phyloP scores from a whole-genome alignment of 1,140 invertebrate genomes.

The Scaptomyza hsui region DNA sequence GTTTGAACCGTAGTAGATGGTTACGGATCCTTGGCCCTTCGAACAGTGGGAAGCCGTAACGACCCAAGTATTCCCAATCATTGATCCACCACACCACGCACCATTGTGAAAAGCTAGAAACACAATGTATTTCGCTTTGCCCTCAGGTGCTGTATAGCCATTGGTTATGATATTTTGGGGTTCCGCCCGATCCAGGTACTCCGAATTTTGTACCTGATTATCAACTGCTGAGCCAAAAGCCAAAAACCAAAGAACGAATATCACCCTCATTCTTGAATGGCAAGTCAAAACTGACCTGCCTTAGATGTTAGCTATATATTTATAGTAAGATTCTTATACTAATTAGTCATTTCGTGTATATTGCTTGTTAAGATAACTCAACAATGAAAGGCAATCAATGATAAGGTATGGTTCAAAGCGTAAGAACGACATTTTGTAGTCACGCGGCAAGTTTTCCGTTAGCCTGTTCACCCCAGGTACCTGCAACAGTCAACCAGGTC shows the following conservation, averaged over 20 bases:
- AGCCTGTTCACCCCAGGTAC: too few species aligned
- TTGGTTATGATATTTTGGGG: slow-evolving; percentile 56
- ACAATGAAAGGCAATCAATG: too few species aligned
- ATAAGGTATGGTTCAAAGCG: too few species aligned
- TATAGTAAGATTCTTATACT: background rate
- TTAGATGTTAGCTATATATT: background rate
- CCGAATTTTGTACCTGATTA: background rate
- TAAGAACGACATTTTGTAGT: too few species aligned
- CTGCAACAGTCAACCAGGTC: too few species aligned
- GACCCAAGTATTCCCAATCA: slow-evolving; percentile 58
- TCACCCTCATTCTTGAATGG: slow-evolving; percentile 37
- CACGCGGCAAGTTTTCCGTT: too few species aligned
- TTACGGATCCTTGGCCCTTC: slow-evolving; percentile 37
- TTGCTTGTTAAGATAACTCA: too few species aligned
- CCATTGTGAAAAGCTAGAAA: slow-evolving; percentile 60
- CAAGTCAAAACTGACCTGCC: background rate
- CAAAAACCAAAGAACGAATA: slow-evolving; percentile 41
- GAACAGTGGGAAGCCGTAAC: slow-evolving; percentile 61
- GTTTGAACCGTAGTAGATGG: slow-evolving; percentile 73
- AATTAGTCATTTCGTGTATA: background rate
- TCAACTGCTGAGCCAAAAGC: slow-evolving; percentile 25
- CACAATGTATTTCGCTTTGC: slow-evolving; percentile 85
- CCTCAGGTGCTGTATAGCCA: slow-evolving; percentile 62
- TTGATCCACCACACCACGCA: slow-evolving; percentile 42
- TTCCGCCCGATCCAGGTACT: background rate